Evolutionary conservation across 2,888 invertebrate species (phyloP).

Genomic region (Polyommatus icarus): DNA sequence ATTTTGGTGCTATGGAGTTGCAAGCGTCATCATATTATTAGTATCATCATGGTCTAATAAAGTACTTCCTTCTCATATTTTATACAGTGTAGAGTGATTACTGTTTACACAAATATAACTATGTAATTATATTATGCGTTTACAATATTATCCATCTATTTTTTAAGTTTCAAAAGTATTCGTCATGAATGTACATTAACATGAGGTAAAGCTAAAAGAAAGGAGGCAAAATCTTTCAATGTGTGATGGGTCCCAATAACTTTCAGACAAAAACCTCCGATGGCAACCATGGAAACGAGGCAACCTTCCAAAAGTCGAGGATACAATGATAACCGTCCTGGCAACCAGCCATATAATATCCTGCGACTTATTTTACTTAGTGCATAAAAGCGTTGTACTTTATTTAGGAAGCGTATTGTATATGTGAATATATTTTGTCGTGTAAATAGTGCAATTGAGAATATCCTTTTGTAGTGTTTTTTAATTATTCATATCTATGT

Average conservation of each 20-base stretch:
- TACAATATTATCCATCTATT: no score
- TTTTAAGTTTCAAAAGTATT: no score
- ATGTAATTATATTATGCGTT: no score
- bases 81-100: no score
- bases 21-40: no score
- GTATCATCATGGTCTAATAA: no score
- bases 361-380: background rate
- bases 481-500: no score
- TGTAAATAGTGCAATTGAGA: background rate
- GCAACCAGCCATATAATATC: constrained; percentile 17
- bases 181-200: no score
- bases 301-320: constrained; percentile 17
- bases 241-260: background rate
- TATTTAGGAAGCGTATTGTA: background rate
- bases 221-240: background rate
- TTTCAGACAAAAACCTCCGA: background rate
- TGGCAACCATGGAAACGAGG: background rate
- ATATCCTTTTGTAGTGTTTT: no score
- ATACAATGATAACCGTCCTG: constrained; percentile 14
- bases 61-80: no score
- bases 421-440: background rate
- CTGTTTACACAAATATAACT: no score
- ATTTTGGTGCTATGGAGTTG: no score
- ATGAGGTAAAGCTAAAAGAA: background rate
- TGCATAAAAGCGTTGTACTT: constrained; percentile 9